These are phyloP conservation scores for Catharus fuscescens DNA, from an alignment of 2,113 vertebrate genomes.

Conservation along the genomic window DNA sequence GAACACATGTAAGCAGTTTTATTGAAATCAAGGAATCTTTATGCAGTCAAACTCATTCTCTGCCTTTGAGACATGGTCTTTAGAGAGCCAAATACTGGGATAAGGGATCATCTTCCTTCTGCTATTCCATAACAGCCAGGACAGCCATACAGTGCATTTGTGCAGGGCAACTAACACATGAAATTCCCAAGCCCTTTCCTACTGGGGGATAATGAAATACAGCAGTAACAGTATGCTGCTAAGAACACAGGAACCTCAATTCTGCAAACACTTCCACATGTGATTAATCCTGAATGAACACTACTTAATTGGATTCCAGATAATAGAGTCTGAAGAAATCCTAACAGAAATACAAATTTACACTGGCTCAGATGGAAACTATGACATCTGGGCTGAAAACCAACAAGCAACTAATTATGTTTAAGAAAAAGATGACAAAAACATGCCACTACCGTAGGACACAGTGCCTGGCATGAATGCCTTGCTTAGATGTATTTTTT, in stretches of 20 bases:
- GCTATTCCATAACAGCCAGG: not conserved
- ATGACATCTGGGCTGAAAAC: conserved; percentile 29
- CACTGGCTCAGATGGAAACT: not conserved
- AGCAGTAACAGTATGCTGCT: not conserved
- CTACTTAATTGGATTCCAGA: conserved; percentile 19
- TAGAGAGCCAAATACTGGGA: not conserved
- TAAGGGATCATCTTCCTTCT: not conserved
- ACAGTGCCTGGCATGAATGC: not conserved
- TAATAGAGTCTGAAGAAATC: conserved; percentile 16
- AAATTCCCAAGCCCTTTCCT: not conserved
- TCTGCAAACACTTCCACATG: conserved; percentile 9
- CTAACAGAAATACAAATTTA: conserved; percentile 42
- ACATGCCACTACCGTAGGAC: not conserved
- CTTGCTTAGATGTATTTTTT: not conserved
- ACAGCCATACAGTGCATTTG: not conserved
- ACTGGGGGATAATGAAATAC: not conserved
- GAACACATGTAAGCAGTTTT: conserved; percentile 40
- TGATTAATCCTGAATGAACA: not conserved
- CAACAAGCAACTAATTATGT: not conserved
- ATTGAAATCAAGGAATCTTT: conserved; percentile 12
- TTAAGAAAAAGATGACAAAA: conserved; percentile 10
- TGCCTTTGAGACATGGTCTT: not conserved
- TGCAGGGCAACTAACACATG: not conserved
- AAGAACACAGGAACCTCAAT: not conserved
- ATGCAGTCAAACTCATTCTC: not conserved